Conservation (phyloP, 2,797 vertebrate species). For the Euphonia xanthogaster region DNA sequence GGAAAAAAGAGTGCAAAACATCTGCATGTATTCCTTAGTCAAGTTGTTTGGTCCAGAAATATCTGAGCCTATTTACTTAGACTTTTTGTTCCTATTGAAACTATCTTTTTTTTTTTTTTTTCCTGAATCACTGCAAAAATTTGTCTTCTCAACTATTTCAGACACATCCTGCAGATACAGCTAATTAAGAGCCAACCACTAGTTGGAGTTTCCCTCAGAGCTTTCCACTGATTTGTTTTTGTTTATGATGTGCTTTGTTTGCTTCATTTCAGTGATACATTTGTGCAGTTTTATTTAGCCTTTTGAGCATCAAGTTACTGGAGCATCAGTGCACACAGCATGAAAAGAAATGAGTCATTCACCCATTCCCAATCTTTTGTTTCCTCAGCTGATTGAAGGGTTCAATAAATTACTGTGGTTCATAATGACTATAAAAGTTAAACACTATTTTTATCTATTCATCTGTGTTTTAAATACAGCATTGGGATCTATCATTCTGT, state of each 20-base stretch:
- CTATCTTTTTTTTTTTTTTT: neutral
- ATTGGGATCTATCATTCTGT: slow-evolving; percentile 74
- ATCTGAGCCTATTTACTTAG: neutral
- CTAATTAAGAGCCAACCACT: slow-evolving; percentile 47
- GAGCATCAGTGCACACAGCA: slow-evolving; percentile 69
- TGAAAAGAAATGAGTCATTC: slow-evolving; percentile 77
- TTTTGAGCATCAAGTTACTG: slow-evolving; percentile 76
- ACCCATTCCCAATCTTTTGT: slow-evolving; percentile 76
- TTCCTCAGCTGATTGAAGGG: slow-evolving; percentile 80
- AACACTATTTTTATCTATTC: slow-evolving; percentile 82
- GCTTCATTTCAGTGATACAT: slow-evolving; percentile 54
- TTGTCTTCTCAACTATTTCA: slow-evolving; percentile 8
- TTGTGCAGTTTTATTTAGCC: slow-evolving; percentile 72
- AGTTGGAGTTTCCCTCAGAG: slow-evolving; percentile 38
- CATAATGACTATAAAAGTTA: slow-evolving; percentile 78
- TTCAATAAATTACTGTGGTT: slow-evolving; percentile 80
- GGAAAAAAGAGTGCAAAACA: neutral
- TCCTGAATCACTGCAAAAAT: neutral
- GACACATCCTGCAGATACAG: neutral
- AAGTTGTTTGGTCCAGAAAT: neutral
- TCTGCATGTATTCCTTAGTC: neutral
- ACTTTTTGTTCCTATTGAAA: neutral
- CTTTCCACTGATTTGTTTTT: slow-evolving; percentile 64
- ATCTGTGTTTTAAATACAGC: slow-evolving; percentile 80
- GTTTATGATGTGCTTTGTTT: slow-evolving; percentile 66